A percentile compares a stretch with the other conserved stretches of the same genome.
Conservation (phyloP, 53 echinoderm and acorn worm genomes). For the Apostichopus leukothele region DNA sequence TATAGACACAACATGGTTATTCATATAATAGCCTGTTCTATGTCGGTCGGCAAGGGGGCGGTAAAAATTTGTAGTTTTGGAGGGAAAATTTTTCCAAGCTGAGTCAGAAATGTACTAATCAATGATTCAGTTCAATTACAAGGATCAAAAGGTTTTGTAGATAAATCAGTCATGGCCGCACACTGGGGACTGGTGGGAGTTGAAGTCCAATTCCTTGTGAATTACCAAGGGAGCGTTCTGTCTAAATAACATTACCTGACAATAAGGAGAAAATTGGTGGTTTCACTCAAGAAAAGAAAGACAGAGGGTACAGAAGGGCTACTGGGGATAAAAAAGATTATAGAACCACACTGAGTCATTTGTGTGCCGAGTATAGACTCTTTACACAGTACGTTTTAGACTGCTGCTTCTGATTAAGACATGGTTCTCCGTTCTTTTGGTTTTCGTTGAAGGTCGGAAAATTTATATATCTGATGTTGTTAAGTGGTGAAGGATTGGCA, state of each 20-base stretch:
- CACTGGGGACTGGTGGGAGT: conserved; percentile 36
- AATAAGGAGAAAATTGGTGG: conserved; percentile 14
- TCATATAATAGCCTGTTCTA: too few relatives aligned
- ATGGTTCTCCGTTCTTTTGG: too few relatives aligned
- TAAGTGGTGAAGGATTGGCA: too few relatives aligned
- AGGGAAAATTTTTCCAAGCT: conserved; percentile 26
- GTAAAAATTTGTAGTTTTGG: not conserved
- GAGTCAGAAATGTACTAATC: conserved; percentile 28
- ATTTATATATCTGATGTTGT: too few relatives aligned
- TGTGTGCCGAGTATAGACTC: too few relatives aligned
- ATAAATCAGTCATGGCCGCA: conserved; percentile 44
- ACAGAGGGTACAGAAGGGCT: not conserved
- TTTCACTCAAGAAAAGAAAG: not conserved
- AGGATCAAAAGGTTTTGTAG: conserved; percentile 2
- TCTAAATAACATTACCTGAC: conserved; percentile 29
- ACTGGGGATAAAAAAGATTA: not conserved
- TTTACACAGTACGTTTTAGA: not conserved
- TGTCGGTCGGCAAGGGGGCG: not conserved
- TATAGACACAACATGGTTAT: too few relatives aligned
- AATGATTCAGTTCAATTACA: conserved; percentile 25
- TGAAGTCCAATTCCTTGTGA: conserved; percentile 17
- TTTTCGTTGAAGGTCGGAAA: too few relatives aligned
- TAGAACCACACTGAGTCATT: not conserved
- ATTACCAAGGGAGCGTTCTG: conserved; percentile 31
- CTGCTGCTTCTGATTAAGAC: not conserved